These are phyloP conservation scores for Myotis yumanensis DNA, from an alignment of 2,113 vertebrate genomes.

Conservation along the genomic window DNA sequence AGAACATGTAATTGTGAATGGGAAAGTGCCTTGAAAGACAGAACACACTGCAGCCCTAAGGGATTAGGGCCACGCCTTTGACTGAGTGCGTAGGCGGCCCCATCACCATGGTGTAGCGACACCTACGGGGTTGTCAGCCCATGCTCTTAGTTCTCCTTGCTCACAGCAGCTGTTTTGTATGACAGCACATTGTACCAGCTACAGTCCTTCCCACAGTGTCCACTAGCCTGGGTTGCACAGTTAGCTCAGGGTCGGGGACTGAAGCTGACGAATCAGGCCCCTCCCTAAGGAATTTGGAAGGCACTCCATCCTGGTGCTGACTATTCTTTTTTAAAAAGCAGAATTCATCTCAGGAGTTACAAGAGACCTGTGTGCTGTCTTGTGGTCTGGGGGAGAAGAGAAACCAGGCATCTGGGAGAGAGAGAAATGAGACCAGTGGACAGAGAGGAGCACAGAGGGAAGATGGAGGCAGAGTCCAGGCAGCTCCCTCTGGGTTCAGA, in stretches of 20 bases:
- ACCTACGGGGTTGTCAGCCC: too few relatives aligned
- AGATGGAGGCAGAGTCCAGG: not conserved
- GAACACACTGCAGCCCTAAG: not conserved
- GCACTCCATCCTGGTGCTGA: not conserved
- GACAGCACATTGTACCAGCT: not conserved
- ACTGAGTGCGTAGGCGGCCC: fast-evolving
- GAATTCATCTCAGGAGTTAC: not conserved
- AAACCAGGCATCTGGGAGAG: not conserved
- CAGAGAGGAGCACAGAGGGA: not conserved
- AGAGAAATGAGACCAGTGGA: not conserved
- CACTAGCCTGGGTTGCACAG: not conserved
- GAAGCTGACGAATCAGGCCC: not conserved
- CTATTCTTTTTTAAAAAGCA: not conserved
- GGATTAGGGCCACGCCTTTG: too few relatives aligned
- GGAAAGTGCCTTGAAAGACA: not conserved
- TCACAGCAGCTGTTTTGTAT: not conserved
- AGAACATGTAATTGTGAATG: not conserved
- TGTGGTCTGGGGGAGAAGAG: not conserved
- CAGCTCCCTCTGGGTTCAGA: not conserved
- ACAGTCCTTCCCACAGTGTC: not conserved
- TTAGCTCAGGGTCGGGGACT: not conserved
- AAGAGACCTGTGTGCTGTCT: not conserved
- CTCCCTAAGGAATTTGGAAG: not conserved
- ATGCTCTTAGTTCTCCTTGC: not conserved
- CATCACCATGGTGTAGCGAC: too few relatives aligned